Percentiles rank a stretch among this genome's conserved stretches.
These are phyloP conservation scores for Thera obeliscata DNA, from an alignment of 2,888 invertebrate genomes.

Conservation along the genomic window DNA sequence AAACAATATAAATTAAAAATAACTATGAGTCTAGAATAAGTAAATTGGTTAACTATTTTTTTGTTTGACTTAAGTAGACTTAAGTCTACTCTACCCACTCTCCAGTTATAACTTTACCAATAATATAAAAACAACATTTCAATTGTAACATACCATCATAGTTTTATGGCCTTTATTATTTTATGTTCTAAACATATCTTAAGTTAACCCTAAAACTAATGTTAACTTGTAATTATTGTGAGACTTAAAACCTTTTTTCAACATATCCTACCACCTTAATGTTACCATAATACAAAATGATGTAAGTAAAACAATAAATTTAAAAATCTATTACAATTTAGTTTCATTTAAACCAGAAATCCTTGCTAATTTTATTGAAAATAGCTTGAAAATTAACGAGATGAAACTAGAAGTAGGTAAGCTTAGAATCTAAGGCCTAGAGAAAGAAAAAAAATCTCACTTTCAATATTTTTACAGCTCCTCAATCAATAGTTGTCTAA, in stretches of 20 bases:
- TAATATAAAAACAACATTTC: too few species aligned
- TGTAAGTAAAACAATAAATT: slow-evolving; percentile 73
- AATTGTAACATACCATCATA: not conserved
- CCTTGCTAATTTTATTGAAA: not conserved
- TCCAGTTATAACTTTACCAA: not conserved
- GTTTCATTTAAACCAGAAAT: not conserved
- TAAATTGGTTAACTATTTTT: too few species aligned
- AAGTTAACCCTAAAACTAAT: not conserved
- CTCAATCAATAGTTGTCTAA: too few species aligned
- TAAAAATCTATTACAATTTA: slow-evolving; percentile 57
- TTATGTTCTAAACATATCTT: not conserved
- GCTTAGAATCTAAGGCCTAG: too few species aligned
- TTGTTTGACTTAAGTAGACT: too few species aligned
- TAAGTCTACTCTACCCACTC: not conserved
- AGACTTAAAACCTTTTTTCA: slow-evolving; percentile 65
- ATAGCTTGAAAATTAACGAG: too few species aligned
- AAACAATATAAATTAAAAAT: slow-evolving; percentile 24
- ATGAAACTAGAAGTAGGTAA: too few species aligned
- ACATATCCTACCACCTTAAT: slow-evolving; percentile 73
- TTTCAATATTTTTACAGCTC: too few species aligned
- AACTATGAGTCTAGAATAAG: not conserved
- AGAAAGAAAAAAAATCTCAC: too few species aligned
- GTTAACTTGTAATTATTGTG: slow-evolving; percentile 62
- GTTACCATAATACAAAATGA: slow-evolving; percentile 60
- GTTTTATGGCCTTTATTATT: too few species aligned